phyloP scores from a whole-genome alignment of 2,113 vertebrate species.

The Scopus umbretta region DNA sequence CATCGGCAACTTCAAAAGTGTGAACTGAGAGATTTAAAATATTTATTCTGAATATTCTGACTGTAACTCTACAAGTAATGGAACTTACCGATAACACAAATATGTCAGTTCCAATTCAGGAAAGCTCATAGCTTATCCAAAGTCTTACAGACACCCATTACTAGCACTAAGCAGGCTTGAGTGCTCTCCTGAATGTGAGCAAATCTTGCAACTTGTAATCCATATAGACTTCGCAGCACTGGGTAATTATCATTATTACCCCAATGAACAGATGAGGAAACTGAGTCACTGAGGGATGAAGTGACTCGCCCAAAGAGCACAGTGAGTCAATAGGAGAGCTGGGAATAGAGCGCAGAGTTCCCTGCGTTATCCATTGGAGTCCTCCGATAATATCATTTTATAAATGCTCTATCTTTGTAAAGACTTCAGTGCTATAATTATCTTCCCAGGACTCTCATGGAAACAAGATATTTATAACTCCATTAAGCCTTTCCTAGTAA shows the following conservation, averaged over 20 bases:
- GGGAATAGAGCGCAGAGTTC: conserved; percentile 7
- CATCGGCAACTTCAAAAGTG: not conserved
- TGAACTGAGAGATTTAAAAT: not conserved
- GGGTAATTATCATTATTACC: not conserved
- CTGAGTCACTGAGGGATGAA: not conserved
- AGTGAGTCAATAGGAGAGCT: not conserved
- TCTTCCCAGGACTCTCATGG: conserved; percentile 59
- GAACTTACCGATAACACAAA: not conserved
- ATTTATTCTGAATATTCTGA: not conserved
- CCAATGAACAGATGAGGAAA: not conserved
- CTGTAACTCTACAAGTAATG: not conserved
- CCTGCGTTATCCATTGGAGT: not conserved
- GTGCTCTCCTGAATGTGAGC: not conserved
- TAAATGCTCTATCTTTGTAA: conserved; percentile 48
- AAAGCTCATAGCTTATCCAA: not conserved
- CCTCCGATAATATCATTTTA: conserved; percentile 26
- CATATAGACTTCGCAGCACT: not conserved
- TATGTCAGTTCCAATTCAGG: not conserved
- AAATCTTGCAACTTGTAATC: not conserved
- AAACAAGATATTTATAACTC: conserved; percentile 67
- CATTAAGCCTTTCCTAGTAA: conserved; percentile 58
- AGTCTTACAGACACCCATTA: not conserved
- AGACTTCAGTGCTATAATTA: conserved; percentile 60
- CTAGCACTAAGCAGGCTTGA: not conserved
- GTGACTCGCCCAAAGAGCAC: not conserved